phyloP scores from a whole-genome alignment of 30 jellyfish, hydroid and myxozoan species.

The Aurelia aurita region DNA sequence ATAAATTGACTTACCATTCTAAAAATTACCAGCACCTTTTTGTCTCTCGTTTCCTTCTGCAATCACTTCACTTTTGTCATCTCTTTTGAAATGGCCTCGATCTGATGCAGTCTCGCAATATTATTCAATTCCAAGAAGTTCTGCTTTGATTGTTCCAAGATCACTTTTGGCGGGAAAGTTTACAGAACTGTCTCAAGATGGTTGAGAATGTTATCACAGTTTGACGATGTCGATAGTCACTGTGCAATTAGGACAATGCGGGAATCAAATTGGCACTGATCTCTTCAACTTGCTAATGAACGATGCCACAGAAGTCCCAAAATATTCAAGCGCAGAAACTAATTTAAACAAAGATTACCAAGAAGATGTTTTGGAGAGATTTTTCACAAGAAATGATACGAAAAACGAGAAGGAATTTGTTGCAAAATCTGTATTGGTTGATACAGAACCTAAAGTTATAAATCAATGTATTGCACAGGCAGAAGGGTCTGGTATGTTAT shows the following conservation, averaged over 20 bases:
- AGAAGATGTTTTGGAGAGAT: constrained; percentile 62
- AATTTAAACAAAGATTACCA: constrained; percentile 39
- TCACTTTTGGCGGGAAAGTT: constrained; percentile 2
- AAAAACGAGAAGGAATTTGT: neutral
- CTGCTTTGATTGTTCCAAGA: too few species aligned
- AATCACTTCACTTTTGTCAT: too few species aligned
- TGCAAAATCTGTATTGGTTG: constrained; percentile 91
- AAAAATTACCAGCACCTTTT: too few species aligned
- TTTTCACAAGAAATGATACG: constrained; percentile 48
- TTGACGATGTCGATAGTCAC: constrained; percentile 82
- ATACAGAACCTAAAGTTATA: constrained; percentile 90
- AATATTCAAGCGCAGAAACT: constrained; percentile 29
- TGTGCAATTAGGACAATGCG: constrained; percentile 97
- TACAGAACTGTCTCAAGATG: too few species aligned
- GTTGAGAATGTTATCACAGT: too few species aligned
- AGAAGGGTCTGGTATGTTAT: constrained; percentile 47
- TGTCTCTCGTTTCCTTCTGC: too few species aligned
- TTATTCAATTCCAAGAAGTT: too few species aligned
- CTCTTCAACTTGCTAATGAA: constrained; percentile 55
- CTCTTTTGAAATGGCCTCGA: too few species aligned
- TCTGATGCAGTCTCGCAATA: too few species aligned
- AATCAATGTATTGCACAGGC: constrained; percentile 56
- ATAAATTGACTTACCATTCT: too few species aligned
- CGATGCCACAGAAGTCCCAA: constrained; percentile 77
- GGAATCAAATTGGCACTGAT: constrained; percentile 93